phyloP scores from a whole-genome alignment of 1,140 invertebrate species.

The Hylaeus anthracinus region DNA sequence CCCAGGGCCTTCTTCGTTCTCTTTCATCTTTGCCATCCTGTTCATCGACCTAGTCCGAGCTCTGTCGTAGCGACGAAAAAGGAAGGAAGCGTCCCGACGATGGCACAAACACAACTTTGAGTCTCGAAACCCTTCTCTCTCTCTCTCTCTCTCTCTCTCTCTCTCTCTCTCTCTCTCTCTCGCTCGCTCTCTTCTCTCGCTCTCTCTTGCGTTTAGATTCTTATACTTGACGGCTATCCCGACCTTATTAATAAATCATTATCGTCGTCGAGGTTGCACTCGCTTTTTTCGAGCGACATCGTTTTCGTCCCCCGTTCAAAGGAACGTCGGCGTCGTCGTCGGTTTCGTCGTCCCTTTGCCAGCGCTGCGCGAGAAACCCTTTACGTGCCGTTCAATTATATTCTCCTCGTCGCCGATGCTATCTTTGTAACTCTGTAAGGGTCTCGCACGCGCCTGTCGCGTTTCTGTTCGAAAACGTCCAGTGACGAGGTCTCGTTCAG shows the following conservation, averaged over 20 bases:
- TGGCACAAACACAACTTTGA: constrained; percentile 19
- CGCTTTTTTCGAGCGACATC: constrained; percentile 35
- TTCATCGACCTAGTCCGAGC: constrained; percentile 4
- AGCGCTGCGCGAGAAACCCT: constrained; percentile 11
- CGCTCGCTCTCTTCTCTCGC: neutral
- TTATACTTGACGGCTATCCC: constrained; percentile 31
- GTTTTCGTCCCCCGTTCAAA: constrained; percentile 27
- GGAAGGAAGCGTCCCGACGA: constrained; percentile 27
- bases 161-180: neutral
- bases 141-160: neutral
- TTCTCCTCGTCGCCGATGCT: constrained; percentile 24
- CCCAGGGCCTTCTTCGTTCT: constrained; percentile 26
- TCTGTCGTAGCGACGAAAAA: constrained; percentile 18
- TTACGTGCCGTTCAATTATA: constrained; percentile 37
- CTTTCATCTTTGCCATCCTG: constrained; percentile 38
- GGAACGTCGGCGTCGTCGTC: neutral
- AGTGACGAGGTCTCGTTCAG: too few species aligned
- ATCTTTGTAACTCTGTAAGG: constrained; percentile 36
- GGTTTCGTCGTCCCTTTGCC: constrained; percentile 1
- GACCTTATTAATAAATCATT: constrained; percentile 50
- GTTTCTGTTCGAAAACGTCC: too few species aligned
- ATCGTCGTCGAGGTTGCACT: constrained; percentile 36
- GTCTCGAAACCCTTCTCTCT: neutral
- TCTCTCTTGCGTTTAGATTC: neutral
- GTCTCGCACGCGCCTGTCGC: constrained; percentile 2